Evolutionary conservation across 2,797 vertebrate species (phyloP).

Genomic region (Typhlichthys subterraneus): DNA sequence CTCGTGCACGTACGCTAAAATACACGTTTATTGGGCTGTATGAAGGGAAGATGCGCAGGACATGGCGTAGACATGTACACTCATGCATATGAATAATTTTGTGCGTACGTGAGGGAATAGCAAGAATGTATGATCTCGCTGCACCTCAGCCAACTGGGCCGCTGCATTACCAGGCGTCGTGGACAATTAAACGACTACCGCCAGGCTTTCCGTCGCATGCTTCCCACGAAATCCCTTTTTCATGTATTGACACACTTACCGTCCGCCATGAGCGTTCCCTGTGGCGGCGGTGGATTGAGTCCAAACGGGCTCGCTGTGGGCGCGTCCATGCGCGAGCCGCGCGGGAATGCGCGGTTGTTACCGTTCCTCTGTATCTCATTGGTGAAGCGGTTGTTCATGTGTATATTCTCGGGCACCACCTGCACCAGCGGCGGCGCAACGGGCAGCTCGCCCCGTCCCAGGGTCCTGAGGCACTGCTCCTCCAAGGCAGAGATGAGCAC

Average conservation of each 20-base stretch:
- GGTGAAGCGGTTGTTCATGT: constrained; percentile 84
- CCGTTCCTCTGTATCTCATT: constrained; percentile 95
- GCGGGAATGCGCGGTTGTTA: constrained; percentile 82
- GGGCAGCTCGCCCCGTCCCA: constrained; percentile 83
- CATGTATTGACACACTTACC: constrained; percentile 70
- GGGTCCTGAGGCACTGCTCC: constrained; percentile 89
- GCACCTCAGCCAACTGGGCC: constrained; percentile 41
- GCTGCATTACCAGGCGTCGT: constrained; percentile 32
- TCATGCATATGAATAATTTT: constrained; percentile 10
- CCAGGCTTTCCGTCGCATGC: background rate
- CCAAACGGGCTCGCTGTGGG: constrained; percentile 87
- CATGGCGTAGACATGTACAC: constrained; percentile 32
- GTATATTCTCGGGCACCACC: constrained; percentile 91
- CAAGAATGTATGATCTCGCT: constrained; percentile 67
- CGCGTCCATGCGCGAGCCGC: constrained; percentile 81
- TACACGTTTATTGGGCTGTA: too few relatives aligned
- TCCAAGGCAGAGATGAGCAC: constrained; percentile 88
- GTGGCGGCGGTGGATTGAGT: constrained; percentile 82
- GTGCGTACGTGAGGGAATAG: constrained; percentile 42
- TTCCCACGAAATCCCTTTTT: background rate
- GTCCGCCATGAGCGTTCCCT: constrained; percentile 87
- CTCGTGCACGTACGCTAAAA: too few relatives aligned
- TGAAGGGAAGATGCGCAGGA: too few relatives aligned
- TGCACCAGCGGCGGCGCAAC: constrained; percentile 92
- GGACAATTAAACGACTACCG: constrained; percentile 25